Evolutionary conservation across 2,888 invertebrate species (phyloP).

Genomic region (Polyommatus icarus): DNA sequence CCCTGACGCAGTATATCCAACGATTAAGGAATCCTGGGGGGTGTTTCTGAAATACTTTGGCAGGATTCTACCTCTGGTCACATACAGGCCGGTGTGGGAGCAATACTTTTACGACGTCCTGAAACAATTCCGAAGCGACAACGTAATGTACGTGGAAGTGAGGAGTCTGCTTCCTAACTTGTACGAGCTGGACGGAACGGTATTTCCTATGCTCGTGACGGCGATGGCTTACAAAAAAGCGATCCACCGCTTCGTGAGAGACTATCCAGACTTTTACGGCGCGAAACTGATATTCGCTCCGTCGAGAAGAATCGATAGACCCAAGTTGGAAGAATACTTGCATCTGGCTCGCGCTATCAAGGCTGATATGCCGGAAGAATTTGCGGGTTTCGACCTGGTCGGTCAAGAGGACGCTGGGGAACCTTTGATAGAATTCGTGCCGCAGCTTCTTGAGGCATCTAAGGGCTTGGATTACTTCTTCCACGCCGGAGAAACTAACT

Average conservation of each 20-base stretch:
- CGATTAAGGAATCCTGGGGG: constrained; percentile 81
- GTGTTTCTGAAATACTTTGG: constrained; percentile 79
- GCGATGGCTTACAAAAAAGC: constrained; percentile 80
- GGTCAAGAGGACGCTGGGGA: constrained; percentile 88
- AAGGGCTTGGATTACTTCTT: constrained; percentile 84
- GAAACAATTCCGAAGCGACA: constrained; percentile 82
- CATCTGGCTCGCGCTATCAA: constrained; percentile 61
- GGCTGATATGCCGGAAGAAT: constrained; percentile 80
- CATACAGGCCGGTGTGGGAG: constrained; percentile 83
- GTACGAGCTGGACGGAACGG: constrained; percentile 84
- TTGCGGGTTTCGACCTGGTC: constrained; percentile 90
- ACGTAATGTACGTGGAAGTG: constrained; percentile 85
- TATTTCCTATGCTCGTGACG: constrained; percentile 77
- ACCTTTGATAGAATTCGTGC: constrained; percentile 82
- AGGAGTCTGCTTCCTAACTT: constrained; percentile 82
- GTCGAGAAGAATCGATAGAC: constrained; percentile 63
- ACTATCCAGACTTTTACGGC: constrained; percentile 84
- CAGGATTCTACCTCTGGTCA: constrained; percentile 75
- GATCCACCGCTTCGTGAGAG: constrained; percentile 77
- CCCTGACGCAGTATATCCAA: constrained; percentile 66
- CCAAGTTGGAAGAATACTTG: constrained; percentile 69
- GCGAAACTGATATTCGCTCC: constrained; percentile 86
- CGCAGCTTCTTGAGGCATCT: constrained; percentile 73
- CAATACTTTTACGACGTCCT: constrained; percentile 84
- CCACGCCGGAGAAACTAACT: constrained; percentile 91